Base-by-base conservation (phyloP, 2,113 vertebrate species). In the Mystacornis crossleyi region DNA sequence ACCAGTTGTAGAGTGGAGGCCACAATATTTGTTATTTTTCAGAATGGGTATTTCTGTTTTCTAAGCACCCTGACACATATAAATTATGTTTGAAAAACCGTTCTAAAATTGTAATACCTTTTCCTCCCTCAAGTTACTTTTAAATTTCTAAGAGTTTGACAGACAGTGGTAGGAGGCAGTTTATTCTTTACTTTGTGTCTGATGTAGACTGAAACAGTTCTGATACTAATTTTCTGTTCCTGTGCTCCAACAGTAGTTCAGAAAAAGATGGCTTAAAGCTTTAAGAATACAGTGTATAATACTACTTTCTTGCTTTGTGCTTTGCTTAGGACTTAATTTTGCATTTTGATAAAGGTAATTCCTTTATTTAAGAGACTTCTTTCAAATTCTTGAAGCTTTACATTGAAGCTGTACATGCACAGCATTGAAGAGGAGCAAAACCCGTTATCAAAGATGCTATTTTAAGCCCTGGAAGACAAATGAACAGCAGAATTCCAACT, bases 391-490 rank as follows among this genome's bases (percentile, higher is more conserved):
- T 47, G n/a, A 74, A 62, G 67, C 34, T 89, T 89, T 70, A 15
- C 23, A 74, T 85, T 45, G 61, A 69, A 60, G 26, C 26, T 74
- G 7, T 82, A 15, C 4, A 2, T 61, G 42, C 45, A 48, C 45
- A 60, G 53, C 67, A 64, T 47, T 58, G 48, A 55, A 45, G 26
- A 42, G 57, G 47, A 81, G 45, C 64, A 57, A 82, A 89, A 54
- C 42, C 15, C 18, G 84, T 69, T 82, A 65, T 87, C 38, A 87
- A 72, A 82, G 36, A 47, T 1, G 8, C 29, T 88, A 24, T 85
- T 91, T 95, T 93, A 80, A 87, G 58, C 48, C 67, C 77, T 61
- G 48, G 25, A 91, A 91, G 61, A 42, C 38, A 87, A 82, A 48
- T 25, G 48, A 93, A 64, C 73, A 85, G 53, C 40, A 91, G 34